Evolutionary conservation across 2,113 vertebrate species (phyloP).

Genomic region (Serinus canaria): DNA sequence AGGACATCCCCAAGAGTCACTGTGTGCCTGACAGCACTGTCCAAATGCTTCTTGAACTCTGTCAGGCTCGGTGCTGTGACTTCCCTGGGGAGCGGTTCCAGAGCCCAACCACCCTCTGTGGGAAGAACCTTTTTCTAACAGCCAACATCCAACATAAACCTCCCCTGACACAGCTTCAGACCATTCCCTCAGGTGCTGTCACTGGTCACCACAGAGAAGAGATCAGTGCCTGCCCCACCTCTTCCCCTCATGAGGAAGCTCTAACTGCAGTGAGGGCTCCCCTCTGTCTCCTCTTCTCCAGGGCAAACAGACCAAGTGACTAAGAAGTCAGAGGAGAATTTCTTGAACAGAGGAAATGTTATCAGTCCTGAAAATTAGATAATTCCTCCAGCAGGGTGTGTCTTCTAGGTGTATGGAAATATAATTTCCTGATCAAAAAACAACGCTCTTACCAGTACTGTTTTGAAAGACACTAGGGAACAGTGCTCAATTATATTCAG

Average conservation of each 20-base stretch:
- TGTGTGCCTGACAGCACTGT: background rate
- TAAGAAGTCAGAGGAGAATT: background rate
- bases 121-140: background rate
- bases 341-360: background rate
- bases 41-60: background rate
- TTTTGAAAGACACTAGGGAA: background rate
- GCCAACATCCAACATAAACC: background rate
- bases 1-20: background rate
- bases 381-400: background rate
- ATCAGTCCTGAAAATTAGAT: background rate
- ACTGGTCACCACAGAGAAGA: background rate
- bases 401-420: background rate
- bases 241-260: background rate
- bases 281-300: background rate
- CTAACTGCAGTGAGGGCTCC: background rate
- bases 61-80: background rate
- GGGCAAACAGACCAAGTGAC: background rate
- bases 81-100: background rate
- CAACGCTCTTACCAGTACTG: background rate
- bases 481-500: background rate
- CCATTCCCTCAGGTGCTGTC: background rate
- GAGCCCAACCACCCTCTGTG: accelerated
- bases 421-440: background rate
- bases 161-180: background rate
- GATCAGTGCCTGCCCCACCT: background rate